Conservation (phyloP, 2,888 invertebrate species). For the Griposia aprilina region DNA sequence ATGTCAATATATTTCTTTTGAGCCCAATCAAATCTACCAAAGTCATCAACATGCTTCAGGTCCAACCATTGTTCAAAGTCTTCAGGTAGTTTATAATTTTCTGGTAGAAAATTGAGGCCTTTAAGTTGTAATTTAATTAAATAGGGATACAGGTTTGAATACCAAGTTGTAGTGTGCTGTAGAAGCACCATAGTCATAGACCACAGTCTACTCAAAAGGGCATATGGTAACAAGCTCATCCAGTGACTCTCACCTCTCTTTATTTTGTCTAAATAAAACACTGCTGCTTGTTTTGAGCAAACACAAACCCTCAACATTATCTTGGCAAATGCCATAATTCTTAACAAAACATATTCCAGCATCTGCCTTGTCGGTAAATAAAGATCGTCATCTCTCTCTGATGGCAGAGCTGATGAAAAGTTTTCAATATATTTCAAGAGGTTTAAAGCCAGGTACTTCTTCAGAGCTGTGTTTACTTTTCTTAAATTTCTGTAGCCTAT, state of each 20-base stretch:
- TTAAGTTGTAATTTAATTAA: conserved; percentile 80
- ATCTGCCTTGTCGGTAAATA: conserved; percentile 91
- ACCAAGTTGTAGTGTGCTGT: conserved; percentile 88
- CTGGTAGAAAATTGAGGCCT: conserved; percentile 88
- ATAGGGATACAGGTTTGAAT: conserved; percentile 83
- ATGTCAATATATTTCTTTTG: conserved; percentile 73
- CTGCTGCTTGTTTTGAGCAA: conserved; percentile 86
- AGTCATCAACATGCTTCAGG: conserved; percentile 84
- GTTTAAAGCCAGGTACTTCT: conserved; percentile 87
- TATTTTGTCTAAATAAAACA: conserved; percentile 88
- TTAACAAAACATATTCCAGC: conserved; percentile 89
- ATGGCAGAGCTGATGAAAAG: conserved; percentile 79
- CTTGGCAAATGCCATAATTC: conserved; percentile 90
- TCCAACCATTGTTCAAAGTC: conserved; percentile 88
- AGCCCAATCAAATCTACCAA: conserved; percentile 83
- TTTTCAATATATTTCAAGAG: conserved; percentile 85
- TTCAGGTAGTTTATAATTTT: conserved; percentile 82
- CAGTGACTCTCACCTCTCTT: conserved; percentile 90
- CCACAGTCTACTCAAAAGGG: conserved; percentile 90
- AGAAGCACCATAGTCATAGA: conserved; percentile 85
- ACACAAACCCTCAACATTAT: conserved; percentile 88
- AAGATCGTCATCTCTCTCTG: conserved; percentile 71
- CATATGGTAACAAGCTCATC: conserved; percentile 90
- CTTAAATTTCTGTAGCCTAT: conserved; percentile 90
- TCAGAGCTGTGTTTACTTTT: conserved; percentile 88